phyloP scores from a whole-genome alignment of 2,113 vertebrate species.

The Colius striatus region DNA sequence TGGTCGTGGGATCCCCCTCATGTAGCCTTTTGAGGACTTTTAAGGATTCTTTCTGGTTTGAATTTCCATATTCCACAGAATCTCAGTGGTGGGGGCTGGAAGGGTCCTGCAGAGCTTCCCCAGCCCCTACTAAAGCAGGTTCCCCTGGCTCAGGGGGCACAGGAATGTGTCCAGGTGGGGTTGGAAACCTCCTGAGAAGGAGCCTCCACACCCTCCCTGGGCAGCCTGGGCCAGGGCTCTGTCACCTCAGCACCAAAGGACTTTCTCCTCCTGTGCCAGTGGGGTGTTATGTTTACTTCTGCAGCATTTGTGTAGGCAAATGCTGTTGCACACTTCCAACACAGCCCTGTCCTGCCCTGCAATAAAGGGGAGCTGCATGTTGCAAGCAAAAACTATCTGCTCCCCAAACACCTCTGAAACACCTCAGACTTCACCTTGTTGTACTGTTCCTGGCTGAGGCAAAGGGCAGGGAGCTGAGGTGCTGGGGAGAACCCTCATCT shows the following conservation, averaged over 20 bases:
- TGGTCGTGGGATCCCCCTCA: not conserved
- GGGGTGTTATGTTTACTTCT: too few species aligned
- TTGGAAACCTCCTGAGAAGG: too few species aligned
- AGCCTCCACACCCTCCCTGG: too few species aligned
- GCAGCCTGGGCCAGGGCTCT: too few species aligned
- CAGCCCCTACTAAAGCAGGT: too few species aligned
- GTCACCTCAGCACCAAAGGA: too few species aligned
- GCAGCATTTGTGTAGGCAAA: not conserved
- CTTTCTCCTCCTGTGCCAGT: too few species aligned
- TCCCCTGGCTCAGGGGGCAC: too few species aligned
- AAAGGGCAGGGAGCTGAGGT: not conserved
- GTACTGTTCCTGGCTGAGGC: accelerated
- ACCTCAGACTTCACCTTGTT: not conserved
- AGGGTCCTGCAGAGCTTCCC: too few species aligned
- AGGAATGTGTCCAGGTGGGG: too few species aligned
- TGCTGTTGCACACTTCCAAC: not conserved
- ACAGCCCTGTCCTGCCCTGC: not conserved
- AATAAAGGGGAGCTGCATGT: not conserved
- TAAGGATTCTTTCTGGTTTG: not conserved
- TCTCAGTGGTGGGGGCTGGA: too few species aligned
- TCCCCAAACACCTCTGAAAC: not conserved
- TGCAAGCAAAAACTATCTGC: not conserved
- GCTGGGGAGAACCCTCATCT: not conserved
- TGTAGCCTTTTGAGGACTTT: not conserved
- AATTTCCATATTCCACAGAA: not conserved